These are phyloP conservation scores for Siphlonurus alternatus DNA, from an alignment of 2,888 invertebrate species.

Conservation along the genomic window DNA sequence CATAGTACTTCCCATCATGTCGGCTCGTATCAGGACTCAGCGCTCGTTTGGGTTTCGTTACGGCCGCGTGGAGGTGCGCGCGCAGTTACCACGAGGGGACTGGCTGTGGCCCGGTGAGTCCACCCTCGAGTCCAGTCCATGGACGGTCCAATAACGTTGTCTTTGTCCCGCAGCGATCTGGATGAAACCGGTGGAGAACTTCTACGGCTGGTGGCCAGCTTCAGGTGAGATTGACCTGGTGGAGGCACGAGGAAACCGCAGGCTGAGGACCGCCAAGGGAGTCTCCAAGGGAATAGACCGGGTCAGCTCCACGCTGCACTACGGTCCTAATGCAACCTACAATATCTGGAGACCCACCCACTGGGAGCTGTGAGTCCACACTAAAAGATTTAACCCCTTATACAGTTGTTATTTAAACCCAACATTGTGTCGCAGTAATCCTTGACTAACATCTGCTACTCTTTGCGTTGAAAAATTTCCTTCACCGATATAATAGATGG, in stretches of 20 bases:
- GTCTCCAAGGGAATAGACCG: conserved; percentile 16
- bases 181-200: conserved; percentile 17
- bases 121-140: too few species aligned
- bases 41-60: conserved; percentile 22
- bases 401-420: too few species aligned
- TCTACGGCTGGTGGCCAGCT: conserved; percentile 24
- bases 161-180: conserved; percentile 19
- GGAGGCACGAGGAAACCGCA: conserved; percentile 23
- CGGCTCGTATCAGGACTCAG: conserved; percentile 22
- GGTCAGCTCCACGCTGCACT: conserved; percentile 26
- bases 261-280: conserved; percentile 12
- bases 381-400: too few species aligned
- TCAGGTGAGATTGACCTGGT: conserved; percentile 28
- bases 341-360: conserved; percentile 18
- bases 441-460: too few species aligned
- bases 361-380: conserved; percentile 16
- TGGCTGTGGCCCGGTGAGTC: conserved; percentile 19
- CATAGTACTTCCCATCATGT: conserved; percentile 22
- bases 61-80: conserved; percentile 24
- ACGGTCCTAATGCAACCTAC: conserved; percentile 21
- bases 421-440: too few species aligned
- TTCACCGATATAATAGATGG: too few species aligned
- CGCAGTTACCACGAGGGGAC: conserved; percentile 22
- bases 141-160: too few species aligned
- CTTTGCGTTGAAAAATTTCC: too few species aligned